phyloP scores from a whole-genome alignment of 2,888 invertebrate genomes.

The Lithodes maja region DNA sequence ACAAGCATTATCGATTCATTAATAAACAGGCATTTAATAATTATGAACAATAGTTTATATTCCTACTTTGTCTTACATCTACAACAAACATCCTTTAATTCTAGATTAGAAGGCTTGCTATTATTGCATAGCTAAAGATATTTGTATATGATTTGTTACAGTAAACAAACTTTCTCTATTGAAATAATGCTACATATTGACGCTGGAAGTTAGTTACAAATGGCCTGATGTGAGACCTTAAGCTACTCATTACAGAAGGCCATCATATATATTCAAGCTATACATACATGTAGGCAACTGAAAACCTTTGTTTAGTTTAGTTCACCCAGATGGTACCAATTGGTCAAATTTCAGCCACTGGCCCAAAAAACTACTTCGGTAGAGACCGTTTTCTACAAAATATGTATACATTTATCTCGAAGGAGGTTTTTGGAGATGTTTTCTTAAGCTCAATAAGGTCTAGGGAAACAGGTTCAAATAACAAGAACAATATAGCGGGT shows the following conservation, averaged over 20 bases:
- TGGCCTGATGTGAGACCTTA: neutral
- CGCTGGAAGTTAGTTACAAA: neutral
- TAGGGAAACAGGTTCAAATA: too few relatives aligned
- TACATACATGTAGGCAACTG: slow-evolving; percentile 7
- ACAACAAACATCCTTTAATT: slow-evolving; percentile 25
- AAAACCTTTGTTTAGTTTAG: neutral
- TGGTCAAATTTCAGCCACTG: slow-evolving; percentile 3
- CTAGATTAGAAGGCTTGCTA: slow-evolving; percentile 6
- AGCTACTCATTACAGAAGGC: slow-evolving; percentile 16
- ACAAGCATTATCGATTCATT: slow-evolving; percentile 9
- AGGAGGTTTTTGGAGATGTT: too few relatives aligned
- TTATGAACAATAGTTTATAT: neutral
- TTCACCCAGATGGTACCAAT: slow-evolving; percentile 16
- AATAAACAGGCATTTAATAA: neutral
- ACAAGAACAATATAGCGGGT: too few relatives aligned
- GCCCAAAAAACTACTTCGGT: too few relatives aligned
- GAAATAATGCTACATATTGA: slow-evolving; percentile 1
- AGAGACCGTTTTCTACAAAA: too few relatives aligned
- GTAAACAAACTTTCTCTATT: neutral
- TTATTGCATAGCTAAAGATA: slow-evolving; percentile 18
- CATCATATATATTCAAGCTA: slow-evolving; percentile 11
- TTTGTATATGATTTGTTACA: neutral
- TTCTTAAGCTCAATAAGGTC: too few relatives aligned
- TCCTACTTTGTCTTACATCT: neutral
- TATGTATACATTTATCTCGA: too few relatives aligned